These are phyloP conservation scores for Nomada goodeniana DNA, from an alignment of 2,888 invertebrate genomes.

Conservation along the genomic window DNA sequence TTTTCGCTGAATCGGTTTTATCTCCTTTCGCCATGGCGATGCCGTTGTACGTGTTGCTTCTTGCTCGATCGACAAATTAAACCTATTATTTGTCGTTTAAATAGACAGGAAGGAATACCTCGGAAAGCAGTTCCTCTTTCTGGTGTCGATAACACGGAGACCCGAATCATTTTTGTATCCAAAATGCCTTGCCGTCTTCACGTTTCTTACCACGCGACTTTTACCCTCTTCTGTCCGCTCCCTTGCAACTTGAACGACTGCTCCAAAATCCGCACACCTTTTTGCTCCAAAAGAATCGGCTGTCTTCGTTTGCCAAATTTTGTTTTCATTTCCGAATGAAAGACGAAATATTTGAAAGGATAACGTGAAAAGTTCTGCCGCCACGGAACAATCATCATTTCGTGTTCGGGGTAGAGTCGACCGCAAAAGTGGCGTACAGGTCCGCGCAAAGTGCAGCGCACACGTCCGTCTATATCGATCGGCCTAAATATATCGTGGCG, in stretches of 20 bases:
- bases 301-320: not conserved
- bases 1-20: constrained; percentile 2
- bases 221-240: not conserved
- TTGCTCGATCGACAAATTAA: too few species aligned
- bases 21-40: constrained; percentile 11
- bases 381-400: constrained; percentile 14
- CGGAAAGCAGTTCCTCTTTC: not conserved
- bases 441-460: constrained; percentile 58
- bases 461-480: constrained; percentile 78
- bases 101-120: not conserved
- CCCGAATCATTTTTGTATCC: constrained; percentile 41
- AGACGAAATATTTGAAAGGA: not conserved
- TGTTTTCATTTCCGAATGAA: too few species aligned
- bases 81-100: too few species aligned
- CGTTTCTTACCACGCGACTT: not conserved
- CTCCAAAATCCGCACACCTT: not conserved
- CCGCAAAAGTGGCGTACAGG: constrained; percentile 51
- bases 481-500: constrained; percentile 82
- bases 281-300: not conserved
- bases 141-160: constrained; percentile 44
- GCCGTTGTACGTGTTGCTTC: not conserved
- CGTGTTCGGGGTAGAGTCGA: not conserved
- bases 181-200: constrained; percentile 11
- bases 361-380: not conserved
- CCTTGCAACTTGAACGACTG: not conserved